Conservation (phyloP, 2,113 vertebrate species). For the Mola mola region DNA sequence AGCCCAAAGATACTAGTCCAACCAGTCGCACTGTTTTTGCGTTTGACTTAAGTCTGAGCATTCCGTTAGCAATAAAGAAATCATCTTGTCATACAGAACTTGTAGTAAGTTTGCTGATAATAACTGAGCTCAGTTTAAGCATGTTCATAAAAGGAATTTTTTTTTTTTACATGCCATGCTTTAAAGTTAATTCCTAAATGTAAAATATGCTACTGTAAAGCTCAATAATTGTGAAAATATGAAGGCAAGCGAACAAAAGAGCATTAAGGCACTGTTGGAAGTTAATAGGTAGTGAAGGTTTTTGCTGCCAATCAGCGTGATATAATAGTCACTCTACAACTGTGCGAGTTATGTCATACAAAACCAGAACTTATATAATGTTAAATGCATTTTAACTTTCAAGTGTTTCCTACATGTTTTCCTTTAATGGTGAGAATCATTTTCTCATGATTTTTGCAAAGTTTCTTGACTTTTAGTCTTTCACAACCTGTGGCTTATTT, state of each 20-base stretch:
- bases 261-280: too few species aligned
- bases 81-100: neutral
- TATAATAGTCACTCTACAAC: too few species aligned
- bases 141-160: too few species aligned
- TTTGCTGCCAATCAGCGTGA: too few species aligned
- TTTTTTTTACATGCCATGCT: neutral
- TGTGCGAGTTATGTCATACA: too few species aligned
- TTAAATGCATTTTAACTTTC: too few species aligned
- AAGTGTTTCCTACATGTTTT: neutral
- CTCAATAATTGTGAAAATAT: neutral
- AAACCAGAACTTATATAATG: too few species aligned
- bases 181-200: neutral
- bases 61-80: neutral
- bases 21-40: neutral
- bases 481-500: constrained; percentile 4
- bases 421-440: neutral
- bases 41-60: neutral
- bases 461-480: neutral
- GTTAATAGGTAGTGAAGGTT: too few species aligned
- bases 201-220: neutral
- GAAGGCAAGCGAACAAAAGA: neutral
- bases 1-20: constrained; percentile 3
- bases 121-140: too few species aligned
- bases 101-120: neutral
- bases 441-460: constrained; percentile 1